phyloP scores from a whole-genome alignment of 1,140 invertebrate species.

The Orius insidiosus region DNA sequence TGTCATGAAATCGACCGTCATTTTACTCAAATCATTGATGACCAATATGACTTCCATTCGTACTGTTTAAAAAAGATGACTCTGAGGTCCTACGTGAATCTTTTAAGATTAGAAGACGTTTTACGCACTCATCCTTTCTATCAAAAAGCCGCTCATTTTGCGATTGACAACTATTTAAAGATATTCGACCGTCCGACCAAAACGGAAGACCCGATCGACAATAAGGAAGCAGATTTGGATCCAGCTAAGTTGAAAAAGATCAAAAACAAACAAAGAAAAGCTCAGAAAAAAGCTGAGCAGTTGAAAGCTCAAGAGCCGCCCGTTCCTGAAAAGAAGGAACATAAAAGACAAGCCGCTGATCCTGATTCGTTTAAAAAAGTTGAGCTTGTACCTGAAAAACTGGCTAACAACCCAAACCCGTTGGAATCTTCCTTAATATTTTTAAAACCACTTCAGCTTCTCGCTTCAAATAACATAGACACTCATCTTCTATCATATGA shows the following conservation, averaged over 20 bases:
- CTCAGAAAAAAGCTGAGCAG: slow-evolving; percentile 75
- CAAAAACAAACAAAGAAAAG: slow-evolving; percentile 87
- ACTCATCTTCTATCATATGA: slow-evolving; percentile 94
- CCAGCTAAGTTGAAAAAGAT: slow-evolving; percentile 88
- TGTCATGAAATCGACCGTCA: slow-evolving; percentile 98
- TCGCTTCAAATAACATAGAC: slow-evolving; percentile 70
- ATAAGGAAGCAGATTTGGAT: slow-evolving; percentile 73
- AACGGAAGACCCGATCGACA: slow-evolving; percentile 52
- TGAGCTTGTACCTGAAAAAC: slow-evolving; percentile 28
- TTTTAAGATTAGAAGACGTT: slow-evolving; percentile 85
- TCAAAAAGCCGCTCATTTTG: slow-evolving; percentile 78
- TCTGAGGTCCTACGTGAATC: slow-evolving; percentile 80
- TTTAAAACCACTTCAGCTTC: slow-evolving; percentile 69
- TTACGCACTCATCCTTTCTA: slow-evolving; percentile 80
- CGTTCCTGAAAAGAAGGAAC: slow-evolving; percentile 70
- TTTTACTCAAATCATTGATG: slow-evolving; percentile 97
- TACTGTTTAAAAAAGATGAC: slow-evolving; percentile 99
- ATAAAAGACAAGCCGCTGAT: slow-evolving; percentile 79
- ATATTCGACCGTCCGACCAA: slow-evolving; percentile 73
- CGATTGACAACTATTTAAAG: slow-evolving; percentile 81
- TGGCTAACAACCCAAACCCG: slow-evolving; percentile 60
- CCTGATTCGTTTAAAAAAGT: slow-evolving; percentile 32
- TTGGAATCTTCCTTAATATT: slow-evolving; percentile 88
- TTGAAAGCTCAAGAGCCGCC: slow-evolving; percentile 59
- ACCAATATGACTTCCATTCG: slow-evolving; percentile 99